A percentile compares a stretch with the other conserved stretches of the same genome.
These are phyloP conservation scores for Hypomesus transpacificus DNA, from an alignment of 2,113 vertebrate species.

Conservation along the genomic window DNA sequence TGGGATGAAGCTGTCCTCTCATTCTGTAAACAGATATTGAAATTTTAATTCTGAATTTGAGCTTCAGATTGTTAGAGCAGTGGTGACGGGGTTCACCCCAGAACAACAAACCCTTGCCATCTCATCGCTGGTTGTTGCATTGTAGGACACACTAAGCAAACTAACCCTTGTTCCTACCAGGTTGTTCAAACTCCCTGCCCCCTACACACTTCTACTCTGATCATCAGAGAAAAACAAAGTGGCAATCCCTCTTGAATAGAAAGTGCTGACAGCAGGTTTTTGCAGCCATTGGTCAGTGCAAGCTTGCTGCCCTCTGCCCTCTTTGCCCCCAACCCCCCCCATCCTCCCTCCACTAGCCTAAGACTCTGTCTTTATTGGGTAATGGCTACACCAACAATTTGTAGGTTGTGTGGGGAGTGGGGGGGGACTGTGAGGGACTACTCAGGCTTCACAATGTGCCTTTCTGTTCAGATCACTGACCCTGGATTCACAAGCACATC, in stretches of 20 bases:
- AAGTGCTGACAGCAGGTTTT: background rate
- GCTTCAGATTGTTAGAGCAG: too few relatives aligned
- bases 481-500: background rate
- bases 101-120: background rate
- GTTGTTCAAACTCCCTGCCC: background rate
- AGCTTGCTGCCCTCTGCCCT: background rate
- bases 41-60: too few relatives aligned
- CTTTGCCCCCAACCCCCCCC: background rate
- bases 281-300: background rate
- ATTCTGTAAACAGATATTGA: too few relatives aligned
- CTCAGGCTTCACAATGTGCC: background rate
- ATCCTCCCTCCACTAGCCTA: background rate
- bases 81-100: too few relatives aligned
- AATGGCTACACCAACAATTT: conserved; percentile 16
- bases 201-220: background rate
- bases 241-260: background rate
- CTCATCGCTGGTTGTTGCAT: background rate
- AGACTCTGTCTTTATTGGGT: conserved; percentile 13
- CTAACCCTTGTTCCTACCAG: background rate
- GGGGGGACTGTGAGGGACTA: background rate
- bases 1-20: too few relatives aligned
- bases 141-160: background rate
- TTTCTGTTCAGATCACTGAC: conserved; percentile 5
- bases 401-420: conserved; percentile 24
- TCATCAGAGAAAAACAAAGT: background rate